A percentile compares a stretch with the other conserved stretches of the same genome.
phyloP scores from a whole-genome alignment of 2,888 invertebrate genomes.

The Neoascia interrupta region DNA sequence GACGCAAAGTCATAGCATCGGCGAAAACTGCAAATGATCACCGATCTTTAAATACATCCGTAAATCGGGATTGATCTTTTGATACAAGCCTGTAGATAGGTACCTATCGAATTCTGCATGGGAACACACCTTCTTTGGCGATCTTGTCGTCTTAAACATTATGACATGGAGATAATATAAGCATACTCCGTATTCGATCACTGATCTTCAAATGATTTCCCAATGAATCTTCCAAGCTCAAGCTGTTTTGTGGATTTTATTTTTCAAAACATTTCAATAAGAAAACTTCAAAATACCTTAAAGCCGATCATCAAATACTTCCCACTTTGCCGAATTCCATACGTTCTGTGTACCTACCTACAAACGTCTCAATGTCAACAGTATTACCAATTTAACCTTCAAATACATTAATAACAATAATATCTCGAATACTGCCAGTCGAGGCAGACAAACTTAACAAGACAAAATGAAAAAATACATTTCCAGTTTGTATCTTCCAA shows the following conservation, averaged over 20 bases:
- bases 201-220: no score
- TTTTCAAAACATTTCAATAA: no score
- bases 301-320: slow-evolving; percentile 23
- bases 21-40: no score
- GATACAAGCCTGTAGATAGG: no score
- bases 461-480: slow-evolving; percentile 3
- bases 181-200: not conserved
- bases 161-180: not conserved
- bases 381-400: slow-evolving; percentile 63
- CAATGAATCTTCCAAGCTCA: no score
- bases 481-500: slow-evolving; percentile 53
- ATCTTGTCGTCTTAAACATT: no score
- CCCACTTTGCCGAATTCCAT: not conserved
- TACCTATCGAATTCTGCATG: no score
- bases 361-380: slow-evolving; percentile 53
- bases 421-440: slow-evolving; percentile 48
- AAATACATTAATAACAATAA: slow-evolving; percentile 55
- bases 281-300: no score
- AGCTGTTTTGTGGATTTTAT: not conserved
- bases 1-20: no score
- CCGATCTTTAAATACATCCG: no score
- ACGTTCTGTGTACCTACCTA: slow-evolving; percentile 22
- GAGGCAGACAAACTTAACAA: slow-evolving; percentile 2
- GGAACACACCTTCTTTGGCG: no score
- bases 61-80: no score